Percentiles rank a stretch among this genome's conserved stretches.
Evolutionary conservation across 2,113 vertebrate genomes (phyloP).

Genomic region (Thunnus maccoyii): DNA sequence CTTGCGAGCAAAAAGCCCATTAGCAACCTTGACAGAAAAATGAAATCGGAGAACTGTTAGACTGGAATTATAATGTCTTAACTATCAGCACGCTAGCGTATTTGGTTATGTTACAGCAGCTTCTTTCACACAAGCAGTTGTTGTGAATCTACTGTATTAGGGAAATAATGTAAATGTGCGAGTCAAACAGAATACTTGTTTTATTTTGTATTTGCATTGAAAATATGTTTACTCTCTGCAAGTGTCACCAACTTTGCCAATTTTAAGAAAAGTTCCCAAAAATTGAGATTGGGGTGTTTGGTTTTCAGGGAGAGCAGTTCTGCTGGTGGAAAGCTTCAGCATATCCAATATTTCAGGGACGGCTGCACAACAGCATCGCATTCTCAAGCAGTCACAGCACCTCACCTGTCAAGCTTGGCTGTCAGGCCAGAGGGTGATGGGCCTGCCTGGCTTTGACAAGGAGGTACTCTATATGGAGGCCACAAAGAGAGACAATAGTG

Average conservation of each 20-base stretch:
- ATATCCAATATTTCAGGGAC: neutral
- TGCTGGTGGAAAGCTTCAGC: neutral
- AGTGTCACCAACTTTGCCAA: too few relatives aligned
- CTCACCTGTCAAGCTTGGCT: neutral
- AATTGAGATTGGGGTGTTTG: neutral
- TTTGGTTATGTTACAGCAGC: neutral
- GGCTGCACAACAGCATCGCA: neutral
- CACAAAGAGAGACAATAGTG: neutral
- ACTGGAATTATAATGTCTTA: neutral
- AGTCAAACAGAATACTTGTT: neutral
- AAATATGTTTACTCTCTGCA: neutral
- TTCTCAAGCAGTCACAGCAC: constrained; percentile 20
- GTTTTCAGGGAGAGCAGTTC: neutral
- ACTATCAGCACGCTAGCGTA: neutral
- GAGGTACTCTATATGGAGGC: too few relatives aligned
- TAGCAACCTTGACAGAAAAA: neutral
- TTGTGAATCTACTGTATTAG: neutral
- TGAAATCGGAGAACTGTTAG: neutral
- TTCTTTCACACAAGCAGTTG: neutral
- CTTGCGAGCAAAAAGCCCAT: neutral
- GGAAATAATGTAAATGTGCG: neutral
- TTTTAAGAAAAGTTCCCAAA: neutral
- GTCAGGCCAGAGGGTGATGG: neutral
- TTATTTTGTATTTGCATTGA: neutral
- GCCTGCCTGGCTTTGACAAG: neutral